phyloP scores from a whole-genome alignment of 1,140 invertebrate genomes.

The Sminthurinus signatus region DNA sequence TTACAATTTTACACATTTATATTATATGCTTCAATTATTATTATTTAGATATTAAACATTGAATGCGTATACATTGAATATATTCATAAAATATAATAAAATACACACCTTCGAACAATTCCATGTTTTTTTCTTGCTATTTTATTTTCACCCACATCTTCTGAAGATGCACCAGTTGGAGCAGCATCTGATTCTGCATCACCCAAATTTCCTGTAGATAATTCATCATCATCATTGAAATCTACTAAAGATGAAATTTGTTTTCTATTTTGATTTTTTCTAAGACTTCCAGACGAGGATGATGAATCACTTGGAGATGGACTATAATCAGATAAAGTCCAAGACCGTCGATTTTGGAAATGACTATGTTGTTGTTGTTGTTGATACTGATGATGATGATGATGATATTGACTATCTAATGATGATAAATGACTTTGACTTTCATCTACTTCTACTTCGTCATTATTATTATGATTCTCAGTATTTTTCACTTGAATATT shows the following conservation, averaged over 20 bases:
- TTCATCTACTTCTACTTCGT: too few species aligned
- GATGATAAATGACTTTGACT: too few species aligned
- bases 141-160: neutral
- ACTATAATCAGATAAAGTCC: constrained; percentile 28
- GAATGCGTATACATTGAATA: too few species aligned
- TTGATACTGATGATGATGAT: too few species aligned
- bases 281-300: neutral
- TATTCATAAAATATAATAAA: too few species aligned
- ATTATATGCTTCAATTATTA: too few species aligned
- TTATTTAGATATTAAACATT: too few species aligned
- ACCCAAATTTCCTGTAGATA: constrained; percentile 41
- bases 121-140: constrained; percentile 14
- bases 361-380: too few species aligned
- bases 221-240: constrained; percentile 42
- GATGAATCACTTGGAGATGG: constrained; percentile 27
- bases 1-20: too few species aligned
- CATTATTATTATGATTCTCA: neutral
- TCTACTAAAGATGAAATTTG: neutral
- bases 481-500: too few species aligned
- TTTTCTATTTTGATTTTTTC: neutral
- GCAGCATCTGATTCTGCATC: constrained; percentile 43
- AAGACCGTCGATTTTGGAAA: constrained; percentile 36
- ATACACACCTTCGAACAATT: too few species aligned
- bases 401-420: too few species aligned
- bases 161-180: constrained; percentile 18